phyloP scores from a whole-genome alignment of 2,888 invertebrate genomes.

The Lordiphosa andalusiaca region DNA sequence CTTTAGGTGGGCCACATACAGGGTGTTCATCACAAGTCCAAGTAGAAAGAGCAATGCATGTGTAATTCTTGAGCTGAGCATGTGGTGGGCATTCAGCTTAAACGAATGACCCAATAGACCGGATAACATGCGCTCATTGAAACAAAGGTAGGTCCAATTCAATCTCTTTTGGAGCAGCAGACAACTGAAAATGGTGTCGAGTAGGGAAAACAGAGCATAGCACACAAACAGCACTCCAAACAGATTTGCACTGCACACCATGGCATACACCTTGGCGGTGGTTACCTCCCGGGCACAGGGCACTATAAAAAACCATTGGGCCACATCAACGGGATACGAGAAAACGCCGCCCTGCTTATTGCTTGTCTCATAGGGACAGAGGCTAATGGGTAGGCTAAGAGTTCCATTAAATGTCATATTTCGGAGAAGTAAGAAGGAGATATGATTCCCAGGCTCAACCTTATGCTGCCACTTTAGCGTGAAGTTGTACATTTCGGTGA shows the following conservation, averaged over 20 bases:
- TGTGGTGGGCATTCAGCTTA: slow-evolving; percentile 21
- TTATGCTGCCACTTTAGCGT: slow-evolving; percentile 34
- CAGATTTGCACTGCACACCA: slow-evolving; percentile 24
- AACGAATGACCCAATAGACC: slow-evolving; percentile 51
- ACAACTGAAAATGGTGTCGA: slow-evolving; percentile 35
- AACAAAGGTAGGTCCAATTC: slow-evolving; percentile 38
- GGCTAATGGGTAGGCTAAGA: slow-evolving; percentile 41
- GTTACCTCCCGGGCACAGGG: slow-evolving; percentile 53
- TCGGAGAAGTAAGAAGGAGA: slow-evolving; percentile 36
- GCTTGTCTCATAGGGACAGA: slow-evolving; percentile 44
- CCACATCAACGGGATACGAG: slow-evolving; percentile 31
- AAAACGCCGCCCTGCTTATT: slow-evolving; percentile 20
- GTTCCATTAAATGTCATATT: slow-evolving; percentile 54
- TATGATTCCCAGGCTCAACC: slow-evolving; percentile 12
- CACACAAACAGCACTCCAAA: slow-evolving; percentile 21
- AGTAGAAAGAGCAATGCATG: slow-evolving; percentile 46
- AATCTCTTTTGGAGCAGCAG: slow-evolving; percentile 22
- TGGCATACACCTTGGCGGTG: slow-evolving; percentile 40
- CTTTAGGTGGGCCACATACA: slow-evolving; percentile 47
- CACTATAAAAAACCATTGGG: slow-evolving; percentile 45
- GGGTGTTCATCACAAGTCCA: slow-evolving; percentile 46
- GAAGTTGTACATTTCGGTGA: slow-evolving; percentile 37
- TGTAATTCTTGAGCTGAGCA: slow-evolving; percentile 36
- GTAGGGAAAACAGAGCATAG: slow-evolving; percentile 43
- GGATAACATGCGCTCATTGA: slow-evolving; percentile 57